Evolutionary conservation across 2,113 vertebrate species (phyloP), one percentile per base, ranked within the genome.

Genomic region (Plecotus auritus): DNA sequence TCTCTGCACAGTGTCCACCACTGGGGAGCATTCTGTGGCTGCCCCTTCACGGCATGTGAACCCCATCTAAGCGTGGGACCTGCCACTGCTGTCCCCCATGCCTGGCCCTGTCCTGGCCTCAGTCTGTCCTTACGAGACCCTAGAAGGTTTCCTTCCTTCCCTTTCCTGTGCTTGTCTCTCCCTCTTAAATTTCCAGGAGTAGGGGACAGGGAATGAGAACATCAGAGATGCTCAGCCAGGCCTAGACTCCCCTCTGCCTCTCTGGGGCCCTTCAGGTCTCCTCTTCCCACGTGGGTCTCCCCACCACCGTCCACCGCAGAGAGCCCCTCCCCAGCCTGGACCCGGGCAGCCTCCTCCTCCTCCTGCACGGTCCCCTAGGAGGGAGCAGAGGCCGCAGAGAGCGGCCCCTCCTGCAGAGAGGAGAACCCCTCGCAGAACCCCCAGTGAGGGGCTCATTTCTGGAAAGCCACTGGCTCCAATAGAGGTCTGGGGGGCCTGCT

Each of bases 191-290:
- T 70, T 77, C 23, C 81, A 42, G 37, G 28, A 54, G 13, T 4
- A 3, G 7, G 28, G 17, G 8, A n/a, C 23, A 4, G 35, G 12
- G 2, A 4, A 35, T 0, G 22, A 40, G 64, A 56, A 54, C 54
- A 51, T 4, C 1, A 5, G 51, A 69, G 88, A 9, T 32, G 45
- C 59, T 18, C 0, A 0, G 70, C 56, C 59, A 64, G 37, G 61
- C 72, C 54, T 45, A 54, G 47, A 12, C 28, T 18, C 69, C 32
- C 59, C 20, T 56, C 17, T 20, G 51, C 35, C 74, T 49, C 72
- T 28, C 17, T 20, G 61, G n/a, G n/a, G 32, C 26, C 7, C 1
- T 3, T 3, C 67, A 4, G 35, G 11, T 51, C 80, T 42, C 4
- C 35, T 23, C 84, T 88, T 42, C 67, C 72, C 42, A 37, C 23